Conservation (phyloP, 2,888 invertebrate genomes). For the Philaethria dido region DNA sequence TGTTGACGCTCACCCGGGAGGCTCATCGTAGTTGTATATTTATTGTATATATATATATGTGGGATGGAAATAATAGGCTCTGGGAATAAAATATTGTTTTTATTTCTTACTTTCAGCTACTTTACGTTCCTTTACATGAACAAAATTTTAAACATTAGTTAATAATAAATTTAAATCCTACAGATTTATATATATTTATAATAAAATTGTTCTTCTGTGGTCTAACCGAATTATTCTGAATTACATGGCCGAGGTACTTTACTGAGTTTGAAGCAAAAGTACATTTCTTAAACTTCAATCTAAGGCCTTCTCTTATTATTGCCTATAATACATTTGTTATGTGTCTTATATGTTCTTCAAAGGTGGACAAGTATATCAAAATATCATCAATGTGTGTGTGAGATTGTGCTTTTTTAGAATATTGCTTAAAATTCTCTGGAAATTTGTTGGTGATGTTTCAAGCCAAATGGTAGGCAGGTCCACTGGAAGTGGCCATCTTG, state of each 20-base stretch:
- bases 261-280: slow-evolving; percentile 41
- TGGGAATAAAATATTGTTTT: no score
- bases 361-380: slow-evolving; percentile 41
- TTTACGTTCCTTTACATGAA: no score
- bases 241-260: slow-evolving; percentile 46
- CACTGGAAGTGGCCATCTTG: no score
- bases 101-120: no score
- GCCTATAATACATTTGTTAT: slow-evolving; percentile 10
- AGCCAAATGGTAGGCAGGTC: slow-evolving; percentile 57
- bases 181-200: no score
- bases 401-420: slow-evolving; percentile 47
- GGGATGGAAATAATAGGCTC: no score
- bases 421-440: slow-evolving; percentile 54
- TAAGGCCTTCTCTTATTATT: no score
- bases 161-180: no score
- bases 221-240: slow-evolving; percentile 43
- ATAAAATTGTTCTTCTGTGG: slow-evolving; percentile 46
- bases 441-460: slow-evolving; percentile 59
- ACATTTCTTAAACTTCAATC: slow-evolving; percentile 38
- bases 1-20: no score
- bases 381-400: slow-evolving; percentile 39
- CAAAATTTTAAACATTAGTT: no score
- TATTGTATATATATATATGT: no score
- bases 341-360: slow-evolving; percentile 39
- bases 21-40: no score